Base-by-base conservation (phyloP, 2,797 vertebrate genomes). In the Neomorphus geoffroyi region DNA sequence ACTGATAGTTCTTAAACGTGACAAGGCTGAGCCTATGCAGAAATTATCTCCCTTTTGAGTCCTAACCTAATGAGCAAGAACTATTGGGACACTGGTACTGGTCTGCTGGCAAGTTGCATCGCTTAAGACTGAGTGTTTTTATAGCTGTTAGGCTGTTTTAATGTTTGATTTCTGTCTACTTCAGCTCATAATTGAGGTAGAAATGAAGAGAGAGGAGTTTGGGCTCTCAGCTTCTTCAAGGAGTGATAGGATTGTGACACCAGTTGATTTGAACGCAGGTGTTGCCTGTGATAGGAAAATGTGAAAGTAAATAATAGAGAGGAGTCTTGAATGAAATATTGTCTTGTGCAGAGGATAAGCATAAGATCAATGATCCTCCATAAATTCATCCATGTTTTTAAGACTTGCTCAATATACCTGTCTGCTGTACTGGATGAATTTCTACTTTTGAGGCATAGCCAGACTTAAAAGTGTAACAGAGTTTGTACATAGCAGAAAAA, bases 381-480 rank as follows among this genome's bases (percentile, higher is more conserved):
- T 79, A 93, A 94, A 88, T 86, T 72, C 46, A 73, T 64, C 46
- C 41, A 51, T 94, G 58, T 53, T 89, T 78, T 33, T 75, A 88
- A 78, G 79, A 35, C 54, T 67, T 86, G 37, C 48, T 89, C 61
- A 46, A 45, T 72, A 33, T 46, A 39, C 57, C 79, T 53, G 24
- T 57, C 56, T 89, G 11, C 75, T 69, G 54, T n/a, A 23, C 11
- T 58, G 65, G 39, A 32, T 86, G 61, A 56, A 23, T 86, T 92
- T 90, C 65, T 78, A 62, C 62, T 70, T 84, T 62, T 65, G 45
- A 81, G 62, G 39, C 43, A 33, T 41, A 86, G 35, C 45, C 83
- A 48, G 33, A 60, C 66, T 41, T 92, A 41, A 33, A 80, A 84
- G 43, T n/a, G 33, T 80, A 66, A 80, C 33, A 70, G 23, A 78